Base-by-base conservation (phyloP, 2,888 invertebrate genomes). In the Abscondita cerata region DNA sequence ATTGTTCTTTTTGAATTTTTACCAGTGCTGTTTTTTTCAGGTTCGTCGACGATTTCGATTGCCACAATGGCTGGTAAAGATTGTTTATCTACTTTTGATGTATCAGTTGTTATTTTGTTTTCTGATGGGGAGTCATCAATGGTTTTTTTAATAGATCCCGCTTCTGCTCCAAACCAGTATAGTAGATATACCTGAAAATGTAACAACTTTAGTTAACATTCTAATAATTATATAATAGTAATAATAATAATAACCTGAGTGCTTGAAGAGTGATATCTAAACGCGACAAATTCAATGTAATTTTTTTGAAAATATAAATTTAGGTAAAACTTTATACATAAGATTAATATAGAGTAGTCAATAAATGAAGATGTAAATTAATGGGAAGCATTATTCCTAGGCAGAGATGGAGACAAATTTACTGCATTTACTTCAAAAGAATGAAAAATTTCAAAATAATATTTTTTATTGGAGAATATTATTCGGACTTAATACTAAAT, bases 1-100 rank as follows among this genome's bases (percentile, higher is more conserved):
- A 91, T 88, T 0, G 91, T 92, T 68, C 92, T 82, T 73, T 92
- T 92, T 0, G 82, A 83, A 25, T 46, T 65, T 18, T 54, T 68
- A 1, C 70, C 68, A 40, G 74, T 73, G 25, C 70, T 66, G 4
- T 83, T 83, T 2, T 82, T 77, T 19, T 84, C 81, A 1, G 84
- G 84, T 60, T 83, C 84, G 57, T 86, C 85, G 0, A 86, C 83
- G 52, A 87, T 86, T 78, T 87, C 86, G 57, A 87, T 86, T 1
- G 87, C 87, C 63, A 87, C 83, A 3, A 87, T 85, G 44, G 86
- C 86, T 3, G 85, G 84, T 51, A 82, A 81, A 13, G 80, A 19
- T 19, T 31, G 13, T 63, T 12, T 52, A 48, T 16, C 59, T 40
- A 46, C 16, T 46, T 53, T 53, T 0, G 40, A 12, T 1, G 41